Evolutionary conservation across 2,888 invertebrate genomes (phyloP), one percentile per base, ranked within the genome.

Genomic region (Aspidiotus destructor): DNA sequence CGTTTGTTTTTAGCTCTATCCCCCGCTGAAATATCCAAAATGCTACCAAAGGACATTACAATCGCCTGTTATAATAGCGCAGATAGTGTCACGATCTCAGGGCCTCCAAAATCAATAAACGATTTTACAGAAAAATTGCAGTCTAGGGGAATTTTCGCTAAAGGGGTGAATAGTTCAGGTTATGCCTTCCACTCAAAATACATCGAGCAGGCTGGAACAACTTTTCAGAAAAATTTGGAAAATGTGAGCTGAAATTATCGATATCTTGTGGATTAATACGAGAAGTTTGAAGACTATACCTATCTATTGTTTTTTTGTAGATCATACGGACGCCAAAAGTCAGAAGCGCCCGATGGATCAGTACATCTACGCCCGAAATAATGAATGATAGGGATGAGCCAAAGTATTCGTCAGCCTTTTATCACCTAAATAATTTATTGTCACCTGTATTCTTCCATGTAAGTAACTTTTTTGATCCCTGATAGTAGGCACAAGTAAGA

Each of bases 41-140:
- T 86, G 65, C 87, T 91, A 74, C 93, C 95, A 16, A 77, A 85
- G 41, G 91, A 86, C 74, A 82, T 96, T 15, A 84, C 83, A 74
- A 87, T 92, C 10, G 96, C 96, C 62, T 99, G 98, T 77, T 95
- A 98, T 80, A 99, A 99, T 79, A 87, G 94, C 70, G 82, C 80
- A 71, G 96, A 98, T 77, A 94, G 91, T 73, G 95, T 97, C 9
- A 95, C 97, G 10, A 81, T 98, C 72, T 97, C 97, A 2, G 98
- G 97, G 0, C 91, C 92, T 0, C 83, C 84, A 52, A 82, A 80
- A 0, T 82, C 85, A 1, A 81, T 93, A 9, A 80, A 82, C 48
- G 81, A 82, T 73, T 85, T 92, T 75, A 85, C 89, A 9, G 83
- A 81, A 10, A 76, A 84, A 74, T 79, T 94, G 53, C 81, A 85